Percentiles rank a stretch among this genome's conserved stretches.
Conservation (phyloP, 2,888 invertebrate species). For the Dendrolimus houi region DNA sequence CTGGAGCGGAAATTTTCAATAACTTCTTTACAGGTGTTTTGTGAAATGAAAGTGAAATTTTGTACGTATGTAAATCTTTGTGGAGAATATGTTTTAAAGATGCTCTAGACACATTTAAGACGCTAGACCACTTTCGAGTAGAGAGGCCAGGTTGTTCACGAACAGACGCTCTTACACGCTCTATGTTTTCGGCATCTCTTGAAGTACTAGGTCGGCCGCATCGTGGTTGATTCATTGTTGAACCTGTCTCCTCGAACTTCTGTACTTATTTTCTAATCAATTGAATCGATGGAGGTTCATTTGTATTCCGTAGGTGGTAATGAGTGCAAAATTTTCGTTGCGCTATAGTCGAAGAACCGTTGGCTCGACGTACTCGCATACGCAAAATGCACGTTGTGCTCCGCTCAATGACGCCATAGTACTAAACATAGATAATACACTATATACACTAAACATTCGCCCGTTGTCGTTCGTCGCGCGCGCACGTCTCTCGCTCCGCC, state of each 20-base stretch:
- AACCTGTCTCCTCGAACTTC: background rate
- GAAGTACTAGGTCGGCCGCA: background rate
- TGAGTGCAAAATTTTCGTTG: slow-evolving; percentile 2
- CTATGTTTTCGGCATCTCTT: background rate
- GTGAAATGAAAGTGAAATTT: background rate
- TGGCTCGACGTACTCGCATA: background rate
- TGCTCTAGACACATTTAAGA: slow-evolving; percentile 1
- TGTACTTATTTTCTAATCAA: background rate
- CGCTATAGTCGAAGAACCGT: background rate
- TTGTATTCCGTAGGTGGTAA: background rate
- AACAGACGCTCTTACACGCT: slow-evolving; percentile 2
- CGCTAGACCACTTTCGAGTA: too few relatives aligned
- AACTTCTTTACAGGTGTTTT: too few relatives aligned
- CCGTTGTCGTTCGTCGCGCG: too few relatives aligned
- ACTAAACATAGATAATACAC: too few relatives aligned
- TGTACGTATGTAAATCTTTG: slow-evolving; percentile 7
- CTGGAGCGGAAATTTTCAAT: too few relatives aligned
- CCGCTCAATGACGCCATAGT: too few relatives aligned
- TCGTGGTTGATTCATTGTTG: slow-evolving; percentile 2
- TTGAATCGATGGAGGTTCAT: background rate
- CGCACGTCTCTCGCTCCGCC: too few relatives aligned
- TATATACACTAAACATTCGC: too few relatives aligned
- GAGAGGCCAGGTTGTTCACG: too few relatives aligned
- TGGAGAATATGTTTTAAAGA: slow-evolving; percentile 6
- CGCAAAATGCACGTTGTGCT: too few relatives aligned